phyloP scores from a whole-genome alignment of 1,140 invertebrate genomes.

The Drosophila neocordata region DNA sequence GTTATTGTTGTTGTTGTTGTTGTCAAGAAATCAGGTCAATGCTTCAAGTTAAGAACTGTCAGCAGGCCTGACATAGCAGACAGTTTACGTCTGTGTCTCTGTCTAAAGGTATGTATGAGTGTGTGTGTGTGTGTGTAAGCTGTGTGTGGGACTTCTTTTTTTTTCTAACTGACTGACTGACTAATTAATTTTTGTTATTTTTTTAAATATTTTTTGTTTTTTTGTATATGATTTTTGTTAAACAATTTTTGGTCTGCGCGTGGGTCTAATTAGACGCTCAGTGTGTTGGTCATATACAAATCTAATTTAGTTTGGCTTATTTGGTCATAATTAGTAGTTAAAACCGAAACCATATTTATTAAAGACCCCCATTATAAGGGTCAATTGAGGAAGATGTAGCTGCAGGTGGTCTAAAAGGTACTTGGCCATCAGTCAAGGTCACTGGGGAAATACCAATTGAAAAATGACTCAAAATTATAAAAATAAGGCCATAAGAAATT shows the following conservation, averaged over 20 bases:
- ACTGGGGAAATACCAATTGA: too few relatives aligned
- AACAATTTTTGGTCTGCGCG: constrained; percentile 25
- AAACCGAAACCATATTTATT: constrained; percentile 38
- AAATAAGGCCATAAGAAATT: too few relatives aligned
- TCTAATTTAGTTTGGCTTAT: constrained; percentile 28
- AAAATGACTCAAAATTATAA: background rate
- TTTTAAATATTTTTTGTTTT: constrained; percentile 24
- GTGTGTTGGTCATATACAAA: constrained; percentile 12
- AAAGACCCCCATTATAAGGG: constrained; percentile 45
- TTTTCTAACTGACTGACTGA: constrained; percentile 9
- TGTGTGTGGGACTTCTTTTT: constrained; percentile 21
- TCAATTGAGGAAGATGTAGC: constrained; percentile 33
- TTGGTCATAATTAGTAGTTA: constrained; percentile 46
- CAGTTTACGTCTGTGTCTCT: constrained; percentile 16
- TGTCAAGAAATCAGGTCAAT: constrained; percentile 68
- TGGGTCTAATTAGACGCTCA: constrained; percentile 50
- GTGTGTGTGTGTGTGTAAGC: constrained; percentile 26
- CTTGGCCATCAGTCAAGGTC: background rate
- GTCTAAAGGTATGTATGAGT: background rate
- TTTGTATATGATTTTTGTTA: background rate
- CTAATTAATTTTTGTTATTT: constrained; percentile 51
- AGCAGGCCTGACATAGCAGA: constrained; percentile 30
- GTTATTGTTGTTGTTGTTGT: constrained; percentile 35
- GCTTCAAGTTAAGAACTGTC: constrained; percentile 48
- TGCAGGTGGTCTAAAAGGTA: constrained; percentile 5